phyloP scores from a whole-genome alignment of 2,113 vertebrate genomes.

The Bubo scandiacus region DNA sequence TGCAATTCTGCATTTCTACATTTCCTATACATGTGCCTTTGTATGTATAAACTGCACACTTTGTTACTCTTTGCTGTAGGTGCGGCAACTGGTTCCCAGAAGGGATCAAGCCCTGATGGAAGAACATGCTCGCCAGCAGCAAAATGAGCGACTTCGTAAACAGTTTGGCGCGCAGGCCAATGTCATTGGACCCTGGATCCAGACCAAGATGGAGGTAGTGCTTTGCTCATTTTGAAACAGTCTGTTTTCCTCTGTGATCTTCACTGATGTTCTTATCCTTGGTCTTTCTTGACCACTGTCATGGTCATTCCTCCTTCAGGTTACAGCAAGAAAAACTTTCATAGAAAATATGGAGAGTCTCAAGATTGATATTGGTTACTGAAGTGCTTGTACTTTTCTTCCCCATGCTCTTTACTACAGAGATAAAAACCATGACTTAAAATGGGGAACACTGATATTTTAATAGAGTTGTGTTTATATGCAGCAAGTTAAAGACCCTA shows the following conservation, averaged over 20 bases:
- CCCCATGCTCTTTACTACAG: background rate
- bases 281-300: background rate
- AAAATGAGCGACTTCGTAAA: conserved; percentile 92
- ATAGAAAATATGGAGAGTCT: background rate
- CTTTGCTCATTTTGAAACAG: background rate
- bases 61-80: conserved; percentile 66
- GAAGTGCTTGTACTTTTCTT: background rate
- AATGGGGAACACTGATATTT: background rate
- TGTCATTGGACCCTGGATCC: conserved; percentile 97
- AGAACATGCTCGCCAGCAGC: conserved; percentile 94
- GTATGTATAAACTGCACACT: background rate
- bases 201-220: conserved; percentile 96
- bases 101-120: conserved; percentile 94
- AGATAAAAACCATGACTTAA: background rate
- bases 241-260: background rate
- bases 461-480: background rate
- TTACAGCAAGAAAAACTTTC: background rate
- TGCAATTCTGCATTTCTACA: background rate
- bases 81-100: conserved; percentile 93
- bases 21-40: background rate
- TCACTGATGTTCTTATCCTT: background rate
- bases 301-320: background rate
- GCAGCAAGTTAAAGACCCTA: background rate
- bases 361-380: background rate
- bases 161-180: conserved; percentile 98